Base-by-base conservation (phyloP, 2,113 vertebrate species). In the Pangasianodon hypophthalmus region DNA sequence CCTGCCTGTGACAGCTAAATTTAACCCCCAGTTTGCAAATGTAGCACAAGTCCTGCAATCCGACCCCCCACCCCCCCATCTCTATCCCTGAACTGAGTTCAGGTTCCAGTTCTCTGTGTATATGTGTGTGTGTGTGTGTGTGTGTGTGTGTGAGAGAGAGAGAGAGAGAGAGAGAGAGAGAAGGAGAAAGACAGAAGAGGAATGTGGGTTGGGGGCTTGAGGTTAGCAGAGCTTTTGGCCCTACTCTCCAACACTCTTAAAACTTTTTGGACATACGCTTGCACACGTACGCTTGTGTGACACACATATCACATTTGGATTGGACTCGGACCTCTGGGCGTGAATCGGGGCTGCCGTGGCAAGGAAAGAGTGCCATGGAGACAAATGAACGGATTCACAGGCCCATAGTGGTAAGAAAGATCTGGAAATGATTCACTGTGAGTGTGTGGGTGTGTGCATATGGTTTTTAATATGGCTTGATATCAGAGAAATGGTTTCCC, bases 1-100 rank as follows among this genome's bases (percentile, higher is more conserved):
- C 52, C 91, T 92, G 77, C 93, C 88, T 75, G 94, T 94, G 93
- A 90, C 89, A 94, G 96, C 97, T 98, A 98, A 98, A 97, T 98
- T 98, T 98, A 98, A 96, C 96, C 91, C 94, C 95, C 96, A 96
- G 94, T 97, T 97, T 98, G 97, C 96, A 96, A 97, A 97, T 96
- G 96, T 97, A 97, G 97, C 97, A 97, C 96, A 97, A 97, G 96
- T 96, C 95, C 95, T 98, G 97, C 96, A 98, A 98, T 96, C 95
- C 92, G 98, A 98, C 94, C 95, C 95, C 94, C 90, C 91, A 10
- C 50, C 50, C 10, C 79, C 32, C 88, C 91, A 79, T 87, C 85
- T 88, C 48, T 75, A 75, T 79, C 56, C 85, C 77, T 79, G 93
- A 92, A 94, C 96, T 91, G 89, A 95, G 95, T 96, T 96, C 95